These are phyloP conservation scores for Coenobita brevimanus DNA, from an alignment of 1,140 invertebrate genomes.

Conservation along the genomic window DNA sequence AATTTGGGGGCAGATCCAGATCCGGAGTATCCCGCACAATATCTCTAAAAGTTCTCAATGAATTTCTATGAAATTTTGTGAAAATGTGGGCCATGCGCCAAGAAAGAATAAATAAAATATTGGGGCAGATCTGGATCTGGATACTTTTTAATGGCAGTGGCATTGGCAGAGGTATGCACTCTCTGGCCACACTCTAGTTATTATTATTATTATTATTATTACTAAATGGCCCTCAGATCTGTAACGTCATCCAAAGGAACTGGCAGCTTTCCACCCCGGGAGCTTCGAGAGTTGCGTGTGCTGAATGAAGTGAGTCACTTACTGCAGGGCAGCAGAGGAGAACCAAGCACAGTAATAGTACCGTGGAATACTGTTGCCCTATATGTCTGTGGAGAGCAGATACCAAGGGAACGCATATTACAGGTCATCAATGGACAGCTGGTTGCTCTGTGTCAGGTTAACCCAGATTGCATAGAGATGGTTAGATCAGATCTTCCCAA, in stretches of 20 bases:
- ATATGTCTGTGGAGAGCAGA: conserved; percentile 83
- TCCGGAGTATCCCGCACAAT: no score
- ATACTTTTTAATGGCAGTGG: no score
- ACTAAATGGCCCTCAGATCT: no score
- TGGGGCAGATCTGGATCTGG: no score
- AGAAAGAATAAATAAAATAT: no score
- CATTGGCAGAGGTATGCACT: no score
- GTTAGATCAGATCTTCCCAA: conserved; percentile 22
- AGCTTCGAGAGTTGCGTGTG: conserved; percentile 25
- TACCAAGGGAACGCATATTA: conserved; percentile 79
- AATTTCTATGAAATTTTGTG: no score
- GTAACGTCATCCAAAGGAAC: background rate
- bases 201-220: no score
- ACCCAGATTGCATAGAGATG: background rate
- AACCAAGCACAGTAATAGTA: background rate
- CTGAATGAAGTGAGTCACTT: background rate
- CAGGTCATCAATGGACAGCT: conserved; percentile 81
- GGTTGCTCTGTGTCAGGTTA: conserved; percentile 70
- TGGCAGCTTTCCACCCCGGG: background rate
- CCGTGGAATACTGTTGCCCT: conserved; percentile 36
- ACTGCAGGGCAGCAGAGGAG: background rate
- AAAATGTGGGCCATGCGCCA: no score
- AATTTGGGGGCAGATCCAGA: no score
- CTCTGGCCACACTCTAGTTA: no score
- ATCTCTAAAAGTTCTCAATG: no score